Conservation (phyloP, 2,888 invertebrate genomes). For the Aspidiotus rigidus region DNA sequence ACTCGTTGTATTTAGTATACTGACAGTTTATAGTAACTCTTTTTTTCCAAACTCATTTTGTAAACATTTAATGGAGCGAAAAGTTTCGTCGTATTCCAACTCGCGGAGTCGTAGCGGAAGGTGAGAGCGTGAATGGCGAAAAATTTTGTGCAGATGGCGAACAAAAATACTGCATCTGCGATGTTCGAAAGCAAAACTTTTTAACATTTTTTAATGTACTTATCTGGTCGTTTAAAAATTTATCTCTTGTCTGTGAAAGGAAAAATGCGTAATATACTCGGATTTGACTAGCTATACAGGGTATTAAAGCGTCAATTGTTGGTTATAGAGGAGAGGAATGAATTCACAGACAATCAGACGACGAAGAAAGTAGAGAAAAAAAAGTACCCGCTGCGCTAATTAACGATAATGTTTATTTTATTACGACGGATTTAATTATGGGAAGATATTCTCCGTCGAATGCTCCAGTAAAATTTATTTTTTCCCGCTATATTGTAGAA, state of each 20-base stretch:
- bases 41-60: constrained; percentile 13
- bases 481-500: too few species aligned
- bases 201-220: constrained; percentile 26
- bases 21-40: constrained; percentile 15
- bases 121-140: background rate
- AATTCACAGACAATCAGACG: too few species aligned
- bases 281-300: background rate
- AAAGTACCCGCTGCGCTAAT: too few species aligned
- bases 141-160: constrained; percentile 14
- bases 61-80: constrained; percentile 30
- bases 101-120: too few species aligned
- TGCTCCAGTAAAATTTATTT: too few species aligned
- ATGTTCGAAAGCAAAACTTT: constrained; percentile 9
- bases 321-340: too few species aligned
- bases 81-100: constrained; percentile 16
- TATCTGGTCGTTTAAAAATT: constrained; percentile 26
- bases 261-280: constrained; percentile 3
- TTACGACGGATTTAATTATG: too few species aligned
- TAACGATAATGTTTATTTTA: too few species aligned
- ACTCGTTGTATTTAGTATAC: constrained; percentile 14
- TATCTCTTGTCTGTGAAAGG: background rate
- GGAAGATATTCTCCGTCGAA: too few species aligned
- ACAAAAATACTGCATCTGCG: background rate
- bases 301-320: too few species aligned
- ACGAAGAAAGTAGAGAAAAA: too few species aligned